Percentiles rank a stretch among this genome's conserved stretches.
Conservation (phyloP, 2,888 invertebrate genomes). For the Chironomus riparius region DNA sequence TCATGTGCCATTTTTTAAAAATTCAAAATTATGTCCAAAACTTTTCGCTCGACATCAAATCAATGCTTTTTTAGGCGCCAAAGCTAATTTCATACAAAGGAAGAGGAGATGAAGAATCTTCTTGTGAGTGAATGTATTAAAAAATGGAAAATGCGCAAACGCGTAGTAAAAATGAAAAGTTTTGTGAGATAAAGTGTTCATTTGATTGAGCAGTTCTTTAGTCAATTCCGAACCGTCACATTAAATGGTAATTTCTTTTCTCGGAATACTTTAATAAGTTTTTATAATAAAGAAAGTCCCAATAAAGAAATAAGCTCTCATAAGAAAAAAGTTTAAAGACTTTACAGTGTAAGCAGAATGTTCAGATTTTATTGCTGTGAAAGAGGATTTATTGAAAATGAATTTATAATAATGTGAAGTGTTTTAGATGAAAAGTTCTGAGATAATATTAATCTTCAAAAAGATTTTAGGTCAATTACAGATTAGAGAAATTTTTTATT, state of each 20-base stretch:
- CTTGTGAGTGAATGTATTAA: not conserved
- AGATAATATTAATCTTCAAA: not conserved
- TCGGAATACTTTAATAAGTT: not conserved
- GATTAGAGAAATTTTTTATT: not conserved
- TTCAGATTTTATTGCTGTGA: too few relatives aligned
- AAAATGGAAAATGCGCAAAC: not conserved
- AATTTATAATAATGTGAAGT: not conserved
- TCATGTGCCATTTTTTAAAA: not conserved
- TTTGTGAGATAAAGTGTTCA: not conserved
- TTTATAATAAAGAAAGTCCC: too few relatives aligned
- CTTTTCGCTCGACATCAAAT: too few relatives aligned
- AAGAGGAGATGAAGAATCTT: too few relatives aligned
- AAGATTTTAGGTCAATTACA: conserved; percentile 3
- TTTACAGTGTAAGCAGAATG: too few relatives aligned
- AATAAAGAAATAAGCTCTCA: too few relatives aligned
- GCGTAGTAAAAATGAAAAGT: not conserved
- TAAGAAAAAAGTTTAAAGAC: not conserved
- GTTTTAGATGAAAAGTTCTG: not conserved
- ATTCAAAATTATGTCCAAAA: too few relatives aligned
- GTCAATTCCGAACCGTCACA: conserved; percentile 12
- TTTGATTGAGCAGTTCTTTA: not conserved
- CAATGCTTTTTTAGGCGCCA: conserved; percentile 2
- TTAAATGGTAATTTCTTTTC: conserved; percentile 2
- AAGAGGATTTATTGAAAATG: too few relatives aligned
- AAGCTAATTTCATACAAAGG: not conserved